Percentiles rank a stretch among this genome's conserved stretches.
These are phyloP conservation scores for Porites australiensis DNA, from an alignment of 64 coral and sea anemone species.

Conservation along the genomic window DNA sequence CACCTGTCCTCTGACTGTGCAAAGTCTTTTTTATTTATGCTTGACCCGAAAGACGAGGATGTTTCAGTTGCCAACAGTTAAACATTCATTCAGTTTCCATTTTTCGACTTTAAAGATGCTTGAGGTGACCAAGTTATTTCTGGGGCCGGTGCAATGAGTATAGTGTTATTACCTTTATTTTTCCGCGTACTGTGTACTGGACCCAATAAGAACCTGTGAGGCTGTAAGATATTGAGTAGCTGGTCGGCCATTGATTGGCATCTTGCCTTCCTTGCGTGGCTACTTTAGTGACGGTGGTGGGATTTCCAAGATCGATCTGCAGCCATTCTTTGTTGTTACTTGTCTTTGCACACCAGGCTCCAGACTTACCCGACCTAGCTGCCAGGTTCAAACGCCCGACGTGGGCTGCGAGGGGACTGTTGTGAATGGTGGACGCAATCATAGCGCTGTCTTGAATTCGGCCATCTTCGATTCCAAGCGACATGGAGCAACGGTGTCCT, in stretches of 20 bases:
- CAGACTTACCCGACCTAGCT: not conserved
- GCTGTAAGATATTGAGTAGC: constrained; percentile 24
- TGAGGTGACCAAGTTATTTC: not conserved
- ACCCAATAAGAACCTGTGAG: constrained; percentile 22
- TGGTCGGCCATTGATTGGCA: not conserved
- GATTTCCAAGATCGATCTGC: not conserved
- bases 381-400: constrained; percentile 4
- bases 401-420: not conserved
- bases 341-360: constrained; percentile 22
- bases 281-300: constrained; percentile 20
- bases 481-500: constrained; percentile 17
- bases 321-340: constrained; percentile 32
- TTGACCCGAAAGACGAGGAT: too few relatives aligned
- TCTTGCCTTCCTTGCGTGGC: constrained; percentile 40
- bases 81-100: too few relatives aligned
- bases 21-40: too few relatives aligned
- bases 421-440: not conserved
- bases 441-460: not conserved
- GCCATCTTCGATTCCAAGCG: constrained; percentile 26
- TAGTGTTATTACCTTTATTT: constrained; percentile 2
- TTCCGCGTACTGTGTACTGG: constrained; percentile 3
- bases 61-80: too few relatives aligned
- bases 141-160: not conserved
- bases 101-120: too few relatives aligned
- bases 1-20: too few relatives aligned